phyloP scores from a whole-genome alignment of 2,888 invertebrate genomes.

The Hesperia comma region DNA sequence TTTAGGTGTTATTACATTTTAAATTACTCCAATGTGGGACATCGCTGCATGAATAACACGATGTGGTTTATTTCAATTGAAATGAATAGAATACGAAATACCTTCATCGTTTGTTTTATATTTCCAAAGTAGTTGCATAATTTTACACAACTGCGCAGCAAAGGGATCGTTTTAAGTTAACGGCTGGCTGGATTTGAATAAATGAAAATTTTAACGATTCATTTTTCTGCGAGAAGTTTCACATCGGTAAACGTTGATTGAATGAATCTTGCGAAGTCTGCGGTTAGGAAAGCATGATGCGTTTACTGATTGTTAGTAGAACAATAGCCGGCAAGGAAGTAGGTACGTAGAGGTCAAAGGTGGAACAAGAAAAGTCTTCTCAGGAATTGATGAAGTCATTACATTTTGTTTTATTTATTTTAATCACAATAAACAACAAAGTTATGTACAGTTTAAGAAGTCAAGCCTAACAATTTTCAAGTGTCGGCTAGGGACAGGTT shows the following conservation, averaged over 20 bases:
- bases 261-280: conserved; percentile 29
- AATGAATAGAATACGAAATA: conserved; percentile 45
- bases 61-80: conserved; percentile 43
- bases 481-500: no score
- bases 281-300: conserved; percentile 27
- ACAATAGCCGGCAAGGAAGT: background rate
- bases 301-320: conserved; percentile 19
- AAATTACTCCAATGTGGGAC: conserved; percentile 59
- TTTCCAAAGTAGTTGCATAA: conserved; percentile 35
- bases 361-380: background rate
- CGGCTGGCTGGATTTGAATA: conserved; percentile 35
- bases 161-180: conserved; percentile 35
- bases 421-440: background rate
- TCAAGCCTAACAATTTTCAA: no score
- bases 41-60: conserved; percentile 64
- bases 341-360: background rate
- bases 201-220: conserved; percentile 37
- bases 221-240: conserved; percentile 35
- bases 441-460: no score
- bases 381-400: no score
- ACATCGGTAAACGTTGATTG: conserved; percentile 34
- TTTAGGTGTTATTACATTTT: conserved; percentile 50
- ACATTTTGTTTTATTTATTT: background rate
- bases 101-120: conserved; percentile 32
- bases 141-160: conserved; percentile 35